Evolutionary conservation across 2,113 vertebrate species (phyloP).

Genomic region (Psilopogon haemacephalus): DNA sequence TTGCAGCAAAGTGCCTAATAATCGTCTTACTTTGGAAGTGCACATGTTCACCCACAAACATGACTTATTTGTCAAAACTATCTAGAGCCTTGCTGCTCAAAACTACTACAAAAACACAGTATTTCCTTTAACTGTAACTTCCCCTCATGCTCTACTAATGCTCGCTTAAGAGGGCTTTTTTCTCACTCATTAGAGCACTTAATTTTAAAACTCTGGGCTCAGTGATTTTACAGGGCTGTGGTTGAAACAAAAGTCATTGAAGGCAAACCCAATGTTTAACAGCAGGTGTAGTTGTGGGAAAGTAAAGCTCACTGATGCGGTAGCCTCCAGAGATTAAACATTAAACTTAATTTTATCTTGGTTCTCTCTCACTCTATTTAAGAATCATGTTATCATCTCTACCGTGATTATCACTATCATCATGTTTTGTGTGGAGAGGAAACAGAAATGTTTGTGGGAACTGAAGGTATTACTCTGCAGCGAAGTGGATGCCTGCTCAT

Average conservation of each 20-base stretch:
- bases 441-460: not conserved
- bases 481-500: rapidly evolving
- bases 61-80: not conserved
- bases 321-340: slow-evolving; percentile 28
- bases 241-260: slow-evolving; percentile 53
- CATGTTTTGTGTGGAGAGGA: not conserved
- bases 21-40: not conserved
- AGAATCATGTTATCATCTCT: not conserved
- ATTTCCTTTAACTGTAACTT: not conserved
- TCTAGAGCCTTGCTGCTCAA: not conserved
- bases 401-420: not conserved
- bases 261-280: slow-evolving; percentile 30
- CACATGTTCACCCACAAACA: not conserved
- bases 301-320: not conserved
- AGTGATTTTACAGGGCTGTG: slow-evolving; percentile 17
- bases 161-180: not conserved
- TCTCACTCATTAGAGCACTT: slow-evolving; percentile 1
- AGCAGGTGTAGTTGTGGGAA: slow-evolving; percentile 60
- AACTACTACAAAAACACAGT: not conserved
- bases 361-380: not conserved
- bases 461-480: not conserved
- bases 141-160: not conserved
- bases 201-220: slow-evolving; percentile 3
- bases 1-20: not conserved
- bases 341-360: not conserved